Evolutionary conservation across 2,797 vertebrate genomes (phyloP).

Genomic region (Halcyon badia): DNA sequence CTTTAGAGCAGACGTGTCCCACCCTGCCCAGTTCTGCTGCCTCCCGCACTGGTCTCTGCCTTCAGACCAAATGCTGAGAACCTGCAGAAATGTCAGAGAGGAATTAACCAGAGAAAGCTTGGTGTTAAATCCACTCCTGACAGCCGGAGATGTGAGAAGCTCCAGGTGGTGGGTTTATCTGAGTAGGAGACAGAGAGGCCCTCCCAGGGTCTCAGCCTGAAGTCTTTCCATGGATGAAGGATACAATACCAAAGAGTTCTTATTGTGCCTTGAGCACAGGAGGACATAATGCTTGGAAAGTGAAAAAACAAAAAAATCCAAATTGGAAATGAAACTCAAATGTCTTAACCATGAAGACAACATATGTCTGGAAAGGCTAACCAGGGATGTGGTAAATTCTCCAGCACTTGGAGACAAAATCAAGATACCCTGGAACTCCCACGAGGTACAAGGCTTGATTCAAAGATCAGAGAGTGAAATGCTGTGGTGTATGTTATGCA

Average conservation of each 20-base stretch:
- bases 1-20: neutral
- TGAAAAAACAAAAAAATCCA: neutral
- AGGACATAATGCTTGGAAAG: neutral
- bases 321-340: neutral
- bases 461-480: constrained; percentile 12
- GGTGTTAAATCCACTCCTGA: neutral
- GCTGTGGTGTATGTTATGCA: neutral
- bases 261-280: neutral
- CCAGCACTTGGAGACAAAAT: neutral
- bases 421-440: neutral
- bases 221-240: neutral
- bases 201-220: neutral
- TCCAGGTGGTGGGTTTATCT: constrained; percentile 3
- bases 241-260: neutral
- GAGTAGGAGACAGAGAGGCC: neutral
- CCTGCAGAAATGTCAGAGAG: neutral
- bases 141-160: neutral
- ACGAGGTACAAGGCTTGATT: constrained; percentile 8
- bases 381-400: constrained; percentile 45
- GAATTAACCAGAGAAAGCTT: neutral
- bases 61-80: neutral
- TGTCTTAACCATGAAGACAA: neutral
- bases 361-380: constrained; percentile 10
- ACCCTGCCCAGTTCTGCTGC: neutral
- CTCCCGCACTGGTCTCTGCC: neutral